A percentile compares a stretch with the other conserved stretches of the same genome.
Evolutionary conservation across 2,888 invertebrate species (phyloP).

Genomic region (Stenodema calcarata): DNA sequence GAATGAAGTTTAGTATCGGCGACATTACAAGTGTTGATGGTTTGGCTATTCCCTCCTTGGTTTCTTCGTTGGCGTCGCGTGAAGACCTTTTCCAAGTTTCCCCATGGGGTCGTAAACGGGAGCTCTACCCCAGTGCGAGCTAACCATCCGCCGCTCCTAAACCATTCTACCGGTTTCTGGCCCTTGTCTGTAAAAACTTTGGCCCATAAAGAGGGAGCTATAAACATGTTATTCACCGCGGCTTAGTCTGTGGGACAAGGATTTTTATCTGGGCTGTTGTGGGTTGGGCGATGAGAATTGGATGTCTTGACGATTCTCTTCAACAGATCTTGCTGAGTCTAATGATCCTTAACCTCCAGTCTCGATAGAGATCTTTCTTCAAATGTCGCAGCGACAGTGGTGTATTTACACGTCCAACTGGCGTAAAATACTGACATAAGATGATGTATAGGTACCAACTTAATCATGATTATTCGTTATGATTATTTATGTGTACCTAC

Average conservation of each 20-base stretch:
- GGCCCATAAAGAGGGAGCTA: slow-evolving; percentile 38
- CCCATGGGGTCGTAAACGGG: slow-evolving; percentile 28
- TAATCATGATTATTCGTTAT: no score
- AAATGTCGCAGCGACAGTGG: neutral
- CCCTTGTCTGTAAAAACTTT: slow-evolving; percentile 30
- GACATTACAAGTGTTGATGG: slow-evolving; percentile 33
- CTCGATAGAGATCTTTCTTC: neutral
- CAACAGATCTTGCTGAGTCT: neutral
- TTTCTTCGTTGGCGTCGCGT: slow-evolving; percentile 6
- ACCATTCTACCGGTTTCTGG: slow-evolving; percentile 2
- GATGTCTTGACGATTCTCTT: neutral
- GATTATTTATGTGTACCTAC: no score
- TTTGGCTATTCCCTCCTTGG: neutral
- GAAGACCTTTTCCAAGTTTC: slow-evolving; percentile 18
- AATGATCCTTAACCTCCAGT: neutral
- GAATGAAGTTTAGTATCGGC: slow-evolving; percentile 16
- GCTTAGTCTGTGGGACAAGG: slow-evolving; percentile 24
- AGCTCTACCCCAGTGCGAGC: neutral
- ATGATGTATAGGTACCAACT: no score
- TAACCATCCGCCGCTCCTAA: slow-evolving; percentile 4
- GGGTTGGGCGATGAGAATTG: neutral
- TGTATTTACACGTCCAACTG: no score
- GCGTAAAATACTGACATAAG: no score
- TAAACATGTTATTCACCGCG: slow-evolving; percentile 35
- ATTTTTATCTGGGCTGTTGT: slow-evolving; percentile 31